These are phyloP conservation scores for Aleadryas rufinucha DNA, from an alignment of 2,113 vertebrate genomes.

Conservation along the genomic window DNA sequence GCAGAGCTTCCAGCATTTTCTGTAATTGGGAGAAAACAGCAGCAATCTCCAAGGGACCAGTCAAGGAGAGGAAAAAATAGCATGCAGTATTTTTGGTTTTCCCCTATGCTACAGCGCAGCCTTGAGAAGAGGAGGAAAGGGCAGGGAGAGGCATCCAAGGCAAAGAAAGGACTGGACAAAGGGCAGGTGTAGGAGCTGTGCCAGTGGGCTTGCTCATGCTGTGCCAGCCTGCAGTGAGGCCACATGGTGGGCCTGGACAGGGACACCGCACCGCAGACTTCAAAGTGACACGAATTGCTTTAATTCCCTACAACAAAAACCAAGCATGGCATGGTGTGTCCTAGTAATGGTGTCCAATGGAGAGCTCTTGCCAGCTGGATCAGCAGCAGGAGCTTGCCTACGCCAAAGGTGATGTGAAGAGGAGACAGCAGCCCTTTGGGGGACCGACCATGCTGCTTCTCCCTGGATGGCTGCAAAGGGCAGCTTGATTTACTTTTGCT, in stretches of 20 bases:
- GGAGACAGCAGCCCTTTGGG: neutral
- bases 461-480: neutral
- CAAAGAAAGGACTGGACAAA: neutral
- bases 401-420: neutral
- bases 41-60: neutral
- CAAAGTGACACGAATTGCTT: neutral
- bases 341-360: neutral
- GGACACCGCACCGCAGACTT: accelerated
- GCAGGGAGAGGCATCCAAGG: neutral
- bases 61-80: neutral
- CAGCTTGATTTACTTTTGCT: neutral
- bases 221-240: neutral
- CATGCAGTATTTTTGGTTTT: neutral
- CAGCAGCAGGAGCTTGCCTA: neutral
- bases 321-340: accelerated
- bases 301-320: neutral
- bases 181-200: neutral
- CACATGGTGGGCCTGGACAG: neutral
- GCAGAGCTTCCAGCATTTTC: neutral
- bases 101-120: neutral
- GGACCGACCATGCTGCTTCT: accelerated
- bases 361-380: neutral
- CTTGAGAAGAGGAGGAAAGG: neutral
- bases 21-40: neutral
- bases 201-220: accelerated